Evolutionary conservation across 2,113 vertebrate species (phyloP), one percentile per base, ranked within the genome.

Genomic region (Crotophaga sulcirostris): DNA sequence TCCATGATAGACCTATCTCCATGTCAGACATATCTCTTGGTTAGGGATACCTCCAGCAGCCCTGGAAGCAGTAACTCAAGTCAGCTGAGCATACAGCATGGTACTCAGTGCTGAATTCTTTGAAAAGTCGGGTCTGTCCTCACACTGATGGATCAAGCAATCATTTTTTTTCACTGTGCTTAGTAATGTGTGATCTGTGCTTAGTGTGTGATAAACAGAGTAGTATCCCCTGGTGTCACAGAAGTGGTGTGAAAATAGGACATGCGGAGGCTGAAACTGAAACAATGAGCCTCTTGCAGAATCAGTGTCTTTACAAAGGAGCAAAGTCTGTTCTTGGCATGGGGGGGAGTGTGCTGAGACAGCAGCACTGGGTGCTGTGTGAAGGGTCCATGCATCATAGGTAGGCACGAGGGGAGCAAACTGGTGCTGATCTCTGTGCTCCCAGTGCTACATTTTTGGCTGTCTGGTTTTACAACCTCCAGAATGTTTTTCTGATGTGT

Each of bases 301-400:
- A 14, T 13, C 12, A 5, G 1, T 3, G 1, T 10, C 38, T 38
- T 16, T 16, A 6, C 16, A 16, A 13, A 31, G 58, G 54, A 33
- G 42, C 17, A 2, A 12, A 33, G 23, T 25, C 69, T 75, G 49
- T n/a, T 13, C 36, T n/a, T 19, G 64, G 13, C 45, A 5, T 0
- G 16, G 33, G 16, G 31, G 55, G 29, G 15, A 36, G 12, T 1
- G 16, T 1, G 6, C 2, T 1, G 0, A 33, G 56, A 29, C 4
- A 4, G 28, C 55, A 24, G 52, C 2, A 2, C 36, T 0, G 0
- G n/a, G 4, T 29, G 25, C 36, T 24, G 11, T 0, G 2, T 13
- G 18, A 45, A 14, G 11, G n/a, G 60, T 17, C 34, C 2, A 0
- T 23, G 33, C 23, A 1, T 10, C 1, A 2, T 6, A 12, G 72